These are phyloP conservation scores for Caerostris darwini DNA, from an alignment of 1,140 invertebrate species.

Conservation along the genomic window DNA sequence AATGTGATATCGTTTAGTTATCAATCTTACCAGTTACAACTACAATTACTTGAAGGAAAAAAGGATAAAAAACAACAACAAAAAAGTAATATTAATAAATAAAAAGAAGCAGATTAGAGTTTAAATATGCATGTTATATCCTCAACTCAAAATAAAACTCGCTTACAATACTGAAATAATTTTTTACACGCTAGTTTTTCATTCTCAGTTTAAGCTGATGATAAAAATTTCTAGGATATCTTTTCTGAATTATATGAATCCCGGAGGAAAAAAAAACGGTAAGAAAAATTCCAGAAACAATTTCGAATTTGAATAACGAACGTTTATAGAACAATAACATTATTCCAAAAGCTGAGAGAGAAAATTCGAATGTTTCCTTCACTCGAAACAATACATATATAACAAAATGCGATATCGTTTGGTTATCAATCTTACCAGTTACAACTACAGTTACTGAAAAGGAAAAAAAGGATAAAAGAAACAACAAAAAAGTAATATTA, in stretches of 20 bases:
- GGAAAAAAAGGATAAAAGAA: slow-evolving; percentile 4
- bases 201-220: background rate
- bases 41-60: too few relatives aligned
- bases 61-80: background rate
- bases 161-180: too few relatives aligned
- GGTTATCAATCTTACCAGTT: background rate
- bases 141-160: too few relatives aligned
- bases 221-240: background rate
- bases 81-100: background rate
- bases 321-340: background rate
- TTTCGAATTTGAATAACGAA: background rate
- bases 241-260: background rate
- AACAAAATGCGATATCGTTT: background rate
- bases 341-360: background rate
- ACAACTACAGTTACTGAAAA: background rate
- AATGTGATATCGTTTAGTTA: too few relatives aligned
- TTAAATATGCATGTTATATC: too few relatives aligned
- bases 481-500: background rate
- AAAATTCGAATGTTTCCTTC: background rate
- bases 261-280: too few relatives aligned
- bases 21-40: background rate
- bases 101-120: too few relatives aligned
- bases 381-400: background rate
- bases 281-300: background rate
- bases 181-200: too few relatives aligned